Percentiles rank a stretch among this genome's conserved stretches.
Conservation (phyloP, 1,140 invertebrate genomes). For the Paralvinella palmiformis region DNA sequence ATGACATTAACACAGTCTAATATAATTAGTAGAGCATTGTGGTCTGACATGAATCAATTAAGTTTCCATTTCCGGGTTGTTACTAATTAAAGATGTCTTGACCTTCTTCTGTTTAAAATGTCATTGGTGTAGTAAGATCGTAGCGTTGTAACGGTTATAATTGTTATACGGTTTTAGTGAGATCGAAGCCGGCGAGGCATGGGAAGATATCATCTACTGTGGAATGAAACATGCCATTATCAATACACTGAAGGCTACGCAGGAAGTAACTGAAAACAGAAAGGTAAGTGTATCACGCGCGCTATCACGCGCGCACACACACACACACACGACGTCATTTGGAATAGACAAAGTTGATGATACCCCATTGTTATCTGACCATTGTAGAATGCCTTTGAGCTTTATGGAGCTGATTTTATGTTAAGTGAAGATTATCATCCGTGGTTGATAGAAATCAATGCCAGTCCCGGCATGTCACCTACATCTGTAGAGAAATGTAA, state of each 20-base stretch:
- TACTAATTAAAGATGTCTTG: too few relatives aligned
- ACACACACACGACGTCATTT: neutral
- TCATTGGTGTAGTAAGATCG: too few relatives aligned
- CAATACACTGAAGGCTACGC: conserved; percentile 77
- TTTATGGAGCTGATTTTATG: conserved; percentile 93
- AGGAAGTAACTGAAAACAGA: conserved; percentile 70
- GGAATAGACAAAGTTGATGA: too few relatives aligned
- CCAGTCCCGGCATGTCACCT: conserved; percentile 81
- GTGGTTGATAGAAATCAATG: conserved; percentile 92
- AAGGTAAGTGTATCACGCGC: conserved; percentile 70
- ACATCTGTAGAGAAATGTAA: conserved; percentile 81
- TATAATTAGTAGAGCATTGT: too few relatives aligned
- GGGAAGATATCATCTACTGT: conserved; percentile 68
- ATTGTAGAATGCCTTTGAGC: conserved; percentile 63
- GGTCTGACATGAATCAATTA: too few relatives aligned
- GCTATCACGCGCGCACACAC: too few relatives aligned
- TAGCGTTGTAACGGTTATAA: too few relatives aligned
- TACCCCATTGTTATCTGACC: too few relatives aligned
- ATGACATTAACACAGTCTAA: too few relatives aligned
- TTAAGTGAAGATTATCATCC: conserved; percentile 78
- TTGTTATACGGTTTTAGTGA: conserved; percentile 13
- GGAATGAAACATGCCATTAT: conserved; percentile 83
- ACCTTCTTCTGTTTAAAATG: too few relatives aligned
- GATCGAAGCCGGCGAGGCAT: conserved; percentile 30
- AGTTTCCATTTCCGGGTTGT: too few relatives aligned